phyloP scores from a whole-genome alignment of 2,113 vertebrate genomes.

The Gymnogyps californianus region DNA sequence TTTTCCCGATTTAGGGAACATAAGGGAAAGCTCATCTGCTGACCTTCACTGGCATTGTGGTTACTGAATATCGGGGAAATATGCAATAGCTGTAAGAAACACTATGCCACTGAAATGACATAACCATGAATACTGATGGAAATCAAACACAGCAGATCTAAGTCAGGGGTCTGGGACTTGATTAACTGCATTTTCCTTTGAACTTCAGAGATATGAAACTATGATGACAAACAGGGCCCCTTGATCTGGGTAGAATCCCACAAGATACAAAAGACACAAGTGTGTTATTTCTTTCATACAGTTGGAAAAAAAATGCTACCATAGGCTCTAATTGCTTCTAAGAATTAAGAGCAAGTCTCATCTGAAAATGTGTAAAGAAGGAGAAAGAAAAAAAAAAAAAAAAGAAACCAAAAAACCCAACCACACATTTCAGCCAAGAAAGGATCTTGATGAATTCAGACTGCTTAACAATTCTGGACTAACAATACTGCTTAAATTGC shows the following conservation, averaged over 20 bases:
- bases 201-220: not conserved
- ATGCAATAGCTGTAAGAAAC: not conserved
- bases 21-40: not conserved
- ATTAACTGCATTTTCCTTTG: not conserved
- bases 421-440: not conserved
- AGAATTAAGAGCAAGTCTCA: not conserved
- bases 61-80: not conserved
- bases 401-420: not conserved
- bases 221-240: not conserved
- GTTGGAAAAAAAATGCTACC: not conserved
- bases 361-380: not conserved
- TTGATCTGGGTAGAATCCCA: not conserved
- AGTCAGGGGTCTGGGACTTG: not conserved
- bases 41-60: not conserved
- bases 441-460: not conserved
- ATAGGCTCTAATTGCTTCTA: not conserved
- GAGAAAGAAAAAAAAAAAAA: not conserved
- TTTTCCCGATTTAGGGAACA: not conserved
- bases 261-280: not conserved
- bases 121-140: not conserved
- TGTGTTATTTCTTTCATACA: not conserved
- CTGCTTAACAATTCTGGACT: not conserved
- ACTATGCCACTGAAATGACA: not conserved
- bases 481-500: not conserved
- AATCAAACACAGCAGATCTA: not conserved